Evolutionary conservation across 2,888 invertebrate species (phyloP).

Genomic region (Athrips mouffetella): DNA sequence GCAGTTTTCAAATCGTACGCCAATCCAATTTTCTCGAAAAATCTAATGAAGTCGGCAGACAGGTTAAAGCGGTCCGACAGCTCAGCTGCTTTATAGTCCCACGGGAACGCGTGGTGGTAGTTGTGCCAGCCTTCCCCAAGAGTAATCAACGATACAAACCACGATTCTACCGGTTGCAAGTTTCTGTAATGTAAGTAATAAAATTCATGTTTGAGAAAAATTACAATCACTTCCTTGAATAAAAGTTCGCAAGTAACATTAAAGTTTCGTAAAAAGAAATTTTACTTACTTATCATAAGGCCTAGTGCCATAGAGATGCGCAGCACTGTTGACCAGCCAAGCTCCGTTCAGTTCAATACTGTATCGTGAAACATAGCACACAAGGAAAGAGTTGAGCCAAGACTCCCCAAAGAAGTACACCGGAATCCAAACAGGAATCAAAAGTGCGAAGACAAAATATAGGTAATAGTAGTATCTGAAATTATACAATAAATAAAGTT

Average conservation of each 20-base stretch:
- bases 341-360: slow-evolving; percentile 83
- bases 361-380: slow-evolving; percentile 81
- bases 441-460: slow-evolving; percentile 77
- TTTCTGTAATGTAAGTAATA: too few relatives aligned
- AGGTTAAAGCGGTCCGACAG: slow-evolving; percentile 37
- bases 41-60: slow-evolving; percentile 23
- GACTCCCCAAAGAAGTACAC: slow-evolving; percentile 84
- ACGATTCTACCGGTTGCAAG: slow-evolving; percentile 84
- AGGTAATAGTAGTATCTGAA: slow-evolving; percentile 82
- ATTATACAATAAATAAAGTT: slow-evolving; percentile 27
- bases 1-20: slow-evolving; percentile 28
- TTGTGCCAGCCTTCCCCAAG: slow-evolving; percentile 84
- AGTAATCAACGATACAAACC: slow-evolving; percentile 79
- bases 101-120: slow-evolving; percentile 82
- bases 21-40: slow-evolving; percentile 28
- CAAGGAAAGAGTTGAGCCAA: slow-evolving; percentile 77
- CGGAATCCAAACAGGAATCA: slow-evolving; percentile 82
- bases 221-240: not conserved
- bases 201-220: too few relatives aligned
- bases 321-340: slow-evolving; percentile 90
- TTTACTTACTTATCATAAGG: slow-evolving; percentile 85
- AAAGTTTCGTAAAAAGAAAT: not conserved
- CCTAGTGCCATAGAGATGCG: slow-evolving; percentile 87
- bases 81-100: slow-evolving; percentile 69
- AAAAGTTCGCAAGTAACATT: not conserved